Percentiles rank a stretch among this genome's conserved stretches.
phyloP scores from a whole-genome alignment of 2,113 vertebrate genomes.

The Corythaeola cristata region DNA sequence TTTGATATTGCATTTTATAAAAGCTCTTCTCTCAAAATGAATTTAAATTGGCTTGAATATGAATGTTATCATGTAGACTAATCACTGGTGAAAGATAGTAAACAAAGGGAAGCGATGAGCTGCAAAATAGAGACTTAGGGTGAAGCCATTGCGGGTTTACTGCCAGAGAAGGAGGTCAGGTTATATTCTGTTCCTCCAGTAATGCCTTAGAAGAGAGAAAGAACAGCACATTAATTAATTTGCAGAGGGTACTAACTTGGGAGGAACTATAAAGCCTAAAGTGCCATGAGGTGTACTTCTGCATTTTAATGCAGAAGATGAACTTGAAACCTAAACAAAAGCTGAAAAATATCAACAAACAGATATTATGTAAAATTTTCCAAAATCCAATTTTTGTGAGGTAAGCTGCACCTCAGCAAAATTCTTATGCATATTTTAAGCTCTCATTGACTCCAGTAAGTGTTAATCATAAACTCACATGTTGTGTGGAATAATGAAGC shows the following conservation, averaged over 20 bases:
- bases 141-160: background rate
- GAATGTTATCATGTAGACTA: background rate
- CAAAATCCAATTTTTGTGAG: background rate
- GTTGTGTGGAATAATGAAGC: background rate
- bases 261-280: background rate
- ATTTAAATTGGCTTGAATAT: constrained; percentile 38
- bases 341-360: background rate
- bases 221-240: background rate
- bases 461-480: background rate
- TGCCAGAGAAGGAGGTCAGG: background rate
- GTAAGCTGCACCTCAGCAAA: background rate
- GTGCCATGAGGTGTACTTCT: background rate
- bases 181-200: background rate
- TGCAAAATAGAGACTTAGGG: background rate
- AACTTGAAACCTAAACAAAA: background rate
- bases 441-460: background rate
- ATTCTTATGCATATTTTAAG: background rate
- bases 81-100: background rate
- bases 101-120: constrained; percentile 24
- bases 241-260: background rate
- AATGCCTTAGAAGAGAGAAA: background rate
- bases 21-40: constrained; percentile 19
- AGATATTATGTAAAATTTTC: background rate
- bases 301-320: background rate
- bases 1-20: background rate